Conservation (phyloP, 1,140 invertebrate genomes). For the Plutomurus gul region DNA sequence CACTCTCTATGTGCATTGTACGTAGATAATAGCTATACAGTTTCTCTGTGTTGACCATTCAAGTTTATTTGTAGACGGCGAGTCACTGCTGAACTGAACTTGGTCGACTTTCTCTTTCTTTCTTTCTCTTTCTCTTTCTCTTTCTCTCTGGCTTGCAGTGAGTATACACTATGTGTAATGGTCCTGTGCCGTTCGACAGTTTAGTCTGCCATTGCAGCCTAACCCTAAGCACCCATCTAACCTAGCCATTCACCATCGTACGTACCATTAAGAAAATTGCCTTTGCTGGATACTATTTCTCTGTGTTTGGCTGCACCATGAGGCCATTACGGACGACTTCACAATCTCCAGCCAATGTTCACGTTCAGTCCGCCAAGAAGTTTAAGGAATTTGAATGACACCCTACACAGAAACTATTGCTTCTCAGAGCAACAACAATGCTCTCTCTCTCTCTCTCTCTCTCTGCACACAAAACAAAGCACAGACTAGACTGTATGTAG, state of each 20-base stretch:
- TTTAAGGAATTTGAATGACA: slow-evolving; percentile 19
- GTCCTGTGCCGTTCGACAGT: not conserved
- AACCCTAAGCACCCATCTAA: not conserved
- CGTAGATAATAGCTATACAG: no score
- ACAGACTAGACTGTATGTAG: no score
- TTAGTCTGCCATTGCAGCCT: not conserved
- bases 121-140: no score
- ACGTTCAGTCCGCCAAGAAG: not conserved
- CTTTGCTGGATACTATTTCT: not conserved
- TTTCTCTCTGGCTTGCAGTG: no score
- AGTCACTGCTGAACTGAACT: no score
- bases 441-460: not conserved
- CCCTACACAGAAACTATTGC: no score
- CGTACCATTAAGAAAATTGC: slow-evolving; percentile 20
- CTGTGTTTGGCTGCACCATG: not conserved
- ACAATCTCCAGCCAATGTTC: not conserved
- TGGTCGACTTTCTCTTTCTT: no score
- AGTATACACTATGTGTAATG: not conserved
- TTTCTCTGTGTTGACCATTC: no score
- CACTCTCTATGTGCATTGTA: no score
- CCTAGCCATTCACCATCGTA: not conserved
- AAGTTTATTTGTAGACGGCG: no score
- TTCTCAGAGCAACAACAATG: not conserved
- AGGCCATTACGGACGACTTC: not conserved
- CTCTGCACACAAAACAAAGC: not conserved